Percentiles rank a stretch among this genome's conserved stretches.
These are phyloP conservation scores for Nerophis lumbriciformis DNA, from an alignment of 2,113 vertebrate genomes.

Conservation along the genomic window DNA sequence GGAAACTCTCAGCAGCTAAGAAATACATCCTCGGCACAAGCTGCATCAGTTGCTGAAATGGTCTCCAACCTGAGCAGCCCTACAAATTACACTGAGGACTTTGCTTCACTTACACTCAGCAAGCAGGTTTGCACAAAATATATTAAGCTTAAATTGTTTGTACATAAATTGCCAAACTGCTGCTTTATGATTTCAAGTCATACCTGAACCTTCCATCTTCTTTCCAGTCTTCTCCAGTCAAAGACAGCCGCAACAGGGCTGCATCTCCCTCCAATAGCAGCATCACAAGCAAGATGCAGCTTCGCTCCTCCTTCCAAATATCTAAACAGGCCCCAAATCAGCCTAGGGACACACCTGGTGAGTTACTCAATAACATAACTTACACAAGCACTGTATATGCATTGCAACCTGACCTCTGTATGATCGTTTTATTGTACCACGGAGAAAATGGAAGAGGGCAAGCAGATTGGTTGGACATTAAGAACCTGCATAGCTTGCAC, in stretches of 20 bases:
- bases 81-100: constrained; percentile 76
- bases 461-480: constrained; percentile 17
- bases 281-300: constrained; percentile 66
- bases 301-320: constrained; percentile 62
- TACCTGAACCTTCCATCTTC: constrained; percentile 24
- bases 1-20: constrained; percentile 69
- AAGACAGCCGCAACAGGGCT: constrained; percentile 69
- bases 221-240: constrained; percentile 68
- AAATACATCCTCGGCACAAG: constrained; percentile 58
- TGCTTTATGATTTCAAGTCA: constrained; percentile 15
- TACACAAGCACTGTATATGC: not conserved
- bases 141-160: not conserved
- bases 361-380: constrained; percentile 33
- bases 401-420: not conserved
- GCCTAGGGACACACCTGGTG: constrained; percentile 81
- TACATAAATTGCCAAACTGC: not conserved
- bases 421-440: constrained; percentile 15
- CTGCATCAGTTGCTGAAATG: constrained; percentile 56
- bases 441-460: constrained; percentile 1
- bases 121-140: constrained; percentile 65
- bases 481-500: constrained; percentile 44
- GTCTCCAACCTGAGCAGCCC: constrained; percentile 59
- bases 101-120: constrained; percentile 65
- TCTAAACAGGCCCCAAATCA: constrained; percentile 61
- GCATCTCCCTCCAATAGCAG: constrained; percentile 71